Evolutionary conservation across 1,140 invertebrate genomes (phyloP).

Genomic region (Branchinecta lindahli): DNA sequence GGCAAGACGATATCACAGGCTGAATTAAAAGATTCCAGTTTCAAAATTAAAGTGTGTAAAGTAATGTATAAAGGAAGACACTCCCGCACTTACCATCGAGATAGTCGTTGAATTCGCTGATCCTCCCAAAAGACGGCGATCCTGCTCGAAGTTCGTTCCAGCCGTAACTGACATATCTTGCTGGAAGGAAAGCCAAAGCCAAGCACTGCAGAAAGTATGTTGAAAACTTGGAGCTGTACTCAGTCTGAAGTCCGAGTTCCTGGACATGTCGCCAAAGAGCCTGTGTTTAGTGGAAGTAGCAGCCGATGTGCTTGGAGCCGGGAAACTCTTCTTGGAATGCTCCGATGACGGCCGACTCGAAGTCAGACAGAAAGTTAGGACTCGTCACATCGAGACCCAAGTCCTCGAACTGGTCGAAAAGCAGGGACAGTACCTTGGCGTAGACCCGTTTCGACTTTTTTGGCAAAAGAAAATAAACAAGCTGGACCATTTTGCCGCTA

Average conservation of each 20-base stretch:
- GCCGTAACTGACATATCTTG: background rate
- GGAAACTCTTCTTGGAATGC: background rate
- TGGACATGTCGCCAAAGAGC: background rate
- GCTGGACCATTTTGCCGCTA: background rate
- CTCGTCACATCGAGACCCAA: background rate
- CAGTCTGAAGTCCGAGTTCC: background rate
- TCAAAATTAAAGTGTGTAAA: too few relatives aligned
- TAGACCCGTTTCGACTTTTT: constrained; percentile 1
- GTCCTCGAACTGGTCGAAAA: background rate
- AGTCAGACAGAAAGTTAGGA: background rate
- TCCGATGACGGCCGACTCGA: background rate
- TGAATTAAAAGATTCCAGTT: too few relatives aligned
- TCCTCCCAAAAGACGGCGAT: background rate
- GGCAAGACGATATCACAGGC: too few relatives aligned
- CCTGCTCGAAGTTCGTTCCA: background rate
- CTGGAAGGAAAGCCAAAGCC: background rate
- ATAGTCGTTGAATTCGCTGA: constrained; percentile 5
- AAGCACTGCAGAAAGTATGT: background rate
- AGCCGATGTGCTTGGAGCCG: background rate
- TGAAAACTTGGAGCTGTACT: background rate
- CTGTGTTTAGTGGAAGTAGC: background rate
- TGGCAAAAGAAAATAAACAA: background rate
- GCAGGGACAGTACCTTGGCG: background rate
- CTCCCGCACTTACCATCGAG: background rate
- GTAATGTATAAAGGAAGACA: too few relatives aligned